Conservation (phyloP, 2,797 vertebrate species). For the Spheniscus humboldti region DNA sequence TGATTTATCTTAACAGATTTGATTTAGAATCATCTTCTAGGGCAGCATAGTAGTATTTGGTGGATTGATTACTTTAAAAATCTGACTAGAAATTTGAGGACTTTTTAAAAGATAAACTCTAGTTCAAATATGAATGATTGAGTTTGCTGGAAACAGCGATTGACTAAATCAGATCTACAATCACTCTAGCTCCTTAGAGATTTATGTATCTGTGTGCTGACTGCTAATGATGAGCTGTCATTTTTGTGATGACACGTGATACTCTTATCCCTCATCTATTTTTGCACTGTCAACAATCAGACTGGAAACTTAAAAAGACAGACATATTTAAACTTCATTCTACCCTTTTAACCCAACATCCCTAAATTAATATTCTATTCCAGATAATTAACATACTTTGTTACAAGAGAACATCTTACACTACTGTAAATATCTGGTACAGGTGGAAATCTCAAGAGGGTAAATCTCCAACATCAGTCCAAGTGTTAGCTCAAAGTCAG, state of each 20-base stretch:
- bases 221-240: background rate
- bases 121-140: background rate
- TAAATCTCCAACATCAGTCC: background rate
- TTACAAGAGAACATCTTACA: background rate
- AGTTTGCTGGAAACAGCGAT: background rate
- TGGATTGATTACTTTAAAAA: background rate
- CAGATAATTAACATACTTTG: background rate
- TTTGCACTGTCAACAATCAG: background rate
- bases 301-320: background rate
- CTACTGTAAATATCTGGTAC: accelerated
- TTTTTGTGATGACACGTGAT: background rate
- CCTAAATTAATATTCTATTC: background rate
- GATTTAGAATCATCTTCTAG: background rate
- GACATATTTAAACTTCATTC: background rate
- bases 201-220: background rate
- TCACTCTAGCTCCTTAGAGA: background rate
- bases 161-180: background rate
- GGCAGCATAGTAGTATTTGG: background rate
- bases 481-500: background rate
- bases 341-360: background rate
- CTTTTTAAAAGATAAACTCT: background rate
- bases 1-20: background rate
- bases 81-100: background rate
- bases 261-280: background rate
- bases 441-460: background rate